Evolutionary conservation across 2,797 vertebrate genomes (phyloP).

Genomic region (Varecia variegata): DNA sequence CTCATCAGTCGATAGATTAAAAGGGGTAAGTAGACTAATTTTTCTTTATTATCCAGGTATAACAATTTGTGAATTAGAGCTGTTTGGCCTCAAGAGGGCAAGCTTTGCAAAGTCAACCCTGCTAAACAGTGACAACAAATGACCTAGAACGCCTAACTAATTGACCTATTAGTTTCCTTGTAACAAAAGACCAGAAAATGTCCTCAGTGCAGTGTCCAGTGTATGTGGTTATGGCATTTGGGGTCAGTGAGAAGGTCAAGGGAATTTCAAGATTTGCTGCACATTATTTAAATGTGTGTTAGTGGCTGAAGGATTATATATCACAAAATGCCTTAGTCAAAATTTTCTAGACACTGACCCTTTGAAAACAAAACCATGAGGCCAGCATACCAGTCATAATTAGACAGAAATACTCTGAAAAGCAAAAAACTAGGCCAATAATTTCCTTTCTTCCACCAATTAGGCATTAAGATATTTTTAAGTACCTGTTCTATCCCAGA

Average conservation of each 20-base stretch:
- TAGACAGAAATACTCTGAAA: background rate
- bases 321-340: background rate
- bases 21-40: background rate
- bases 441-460: background rate
- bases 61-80: background rate
- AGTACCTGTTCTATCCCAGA: background rate
- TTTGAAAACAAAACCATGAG: background rate
- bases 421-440: background rate
- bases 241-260: background rate
- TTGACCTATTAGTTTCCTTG: background rate
- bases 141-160: background rate
- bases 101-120: slow-evolving; percentile 52
- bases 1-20: background rate
- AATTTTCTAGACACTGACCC: background rate
- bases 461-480: background rate
- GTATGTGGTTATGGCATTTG: background rate
- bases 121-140: background rate
- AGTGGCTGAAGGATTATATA: background rate
- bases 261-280: background rate
- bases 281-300: background rate
- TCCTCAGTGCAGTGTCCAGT: background rate
- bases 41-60: background rate
- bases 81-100: slow-evolving; percentile 30
- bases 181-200: background rate
- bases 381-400: background rate